These are phyloP conservation scores for Aelia acuminata DNA, from an alignment of 2,888 invertebrate genomes.

Conservation along the genomic window DNA sequence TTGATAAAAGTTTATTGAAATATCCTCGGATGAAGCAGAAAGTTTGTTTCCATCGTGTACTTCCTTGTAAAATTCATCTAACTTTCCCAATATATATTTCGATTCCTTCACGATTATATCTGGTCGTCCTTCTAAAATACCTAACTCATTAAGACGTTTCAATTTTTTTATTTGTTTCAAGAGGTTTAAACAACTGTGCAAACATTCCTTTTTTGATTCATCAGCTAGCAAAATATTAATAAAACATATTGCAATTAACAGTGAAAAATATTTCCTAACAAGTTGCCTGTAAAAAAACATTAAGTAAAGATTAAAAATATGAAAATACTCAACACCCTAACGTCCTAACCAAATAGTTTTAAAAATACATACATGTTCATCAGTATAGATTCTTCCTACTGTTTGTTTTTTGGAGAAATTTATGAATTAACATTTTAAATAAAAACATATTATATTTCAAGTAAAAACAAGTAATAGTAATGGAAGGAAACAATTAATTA, in stretches of 20 bases:
- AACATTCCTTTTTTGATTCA: conserved; percentile 11
- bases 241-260: background rate
- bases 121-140: conserved; percentile 6
- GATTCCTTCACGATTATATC: conserved; percentile 10
- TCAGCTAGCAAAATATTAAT: background rate
- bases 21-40: background rate
- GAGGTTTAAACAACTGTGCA: background rate
- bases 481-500: background rate
- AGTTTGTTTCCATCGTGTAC: background rate
- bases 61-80: conserved; percentile 20
- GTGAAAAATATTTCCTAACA: background rate
- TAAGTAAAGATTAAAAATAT: background rate
- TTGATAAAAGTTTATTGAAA: background rate
- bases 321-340: background rate
- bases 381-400: background rate
- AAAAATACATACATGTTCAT: background rate
- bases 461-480: background rate
- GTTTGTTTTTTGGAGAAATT: background rate
- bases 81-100: background rate
- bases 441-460: background rate
- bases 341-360: background rate
- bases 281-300: conserved; percentile 27
- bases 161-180: conserved; percentile 9
- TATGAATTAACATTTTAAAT: background rate
- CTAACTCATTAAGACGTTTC: background rate